These are phyloP conservation scores for Diarsia rubi DNA, from an alignment of 2,888 invertebrate species.

Conservation along the genomic window DNA sequence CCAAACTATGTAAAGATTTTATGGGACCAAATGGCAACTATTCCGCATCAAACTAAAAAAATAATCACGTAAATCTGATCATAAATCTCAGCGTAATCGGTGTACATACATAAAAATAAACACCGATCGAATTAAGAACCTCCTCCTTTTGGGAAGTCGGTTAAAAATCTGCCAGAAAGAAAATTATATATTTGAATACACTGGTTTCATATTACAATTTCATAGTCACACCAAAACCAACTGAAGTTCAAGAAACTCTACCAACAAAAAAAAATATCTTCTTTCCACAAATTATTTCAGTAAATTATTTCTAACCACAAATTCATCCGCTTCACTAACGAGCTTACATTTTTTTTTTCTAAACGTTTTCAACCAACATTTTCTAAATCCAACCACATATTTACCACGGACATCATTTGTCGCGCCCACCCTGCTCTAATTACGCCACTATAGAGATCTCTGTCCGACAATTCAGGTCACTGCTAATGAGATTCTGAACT, in stretches of 20 bases:
- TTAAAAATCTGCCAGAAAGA: too few relatives aligned
- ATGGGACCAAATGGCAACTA: too few relatives aligned
- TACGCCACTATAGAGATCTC: constrained; percentile 51
- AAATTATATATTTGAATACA: background rate
- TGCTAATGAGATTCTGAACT: constrained; percentile 66
- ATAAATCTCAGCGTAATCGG: too few relatives aligned
- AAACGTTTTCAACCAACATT: constrained; percentile 10
- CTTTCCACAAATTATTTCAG: background rate
- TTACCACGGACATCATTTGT: constrained; percentile 38
- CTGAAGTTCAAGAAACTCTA: too few relatives aligned
- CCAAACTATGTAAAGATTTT: too few relatives aligned
- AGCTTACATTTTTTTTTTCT: background rate
- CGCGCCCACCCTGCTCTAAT: constrained; percentile 47
- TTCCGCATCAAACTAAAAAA: too few relatives aligned
- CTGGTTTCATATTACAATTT: background rate
- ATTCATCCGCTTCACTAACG: background rate
- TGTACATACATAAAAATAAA: too few relatives aligned
- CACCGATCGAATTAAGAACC: too few relatives aligned
- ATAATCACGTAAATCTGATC: too few relatives aligned
- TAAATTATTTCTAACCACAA: background rate
- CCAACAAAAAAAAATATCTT: too few relatives aligned
- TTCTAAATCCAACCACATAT: constrained; percentile 28
- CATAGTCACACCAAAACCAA: background rate
- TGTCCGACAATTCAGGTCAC: constrained; percentile 61
- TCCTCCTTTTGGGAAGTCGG: too few relatives aligned